A percentile compares a stretch with the other conserved stretches of the same genome.
Evolutionary conservation across 2,888 invertebrate genomes (phyloP).

Genomic region (Synanthedon myopaeformis): DNA sequence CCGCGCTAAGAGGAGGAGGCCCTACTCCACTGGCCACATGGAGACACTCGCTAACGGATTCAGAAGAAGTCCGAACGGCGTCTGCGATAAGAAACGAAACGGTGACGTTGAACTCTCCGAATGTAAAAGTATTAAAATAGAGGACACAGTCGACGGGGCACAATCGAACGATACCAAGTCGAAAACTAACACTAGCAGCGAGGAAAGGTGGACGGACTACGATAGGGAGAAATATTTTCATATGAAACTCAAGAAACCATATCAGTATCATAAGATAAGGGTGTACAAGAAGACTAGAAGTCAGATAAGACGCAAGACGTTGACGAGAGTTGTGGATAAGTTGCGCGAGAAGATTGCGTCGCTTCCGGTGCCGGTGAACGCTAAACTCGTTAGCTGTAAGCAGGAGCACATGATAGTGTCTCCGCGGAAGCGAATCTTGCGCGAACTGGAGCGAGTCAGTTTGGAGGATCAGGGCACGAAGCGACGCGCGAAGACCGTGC

Average conservation of each 20-base stretch:
- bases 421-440: conserved; percentile 84
- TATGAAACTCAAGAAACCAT: conserved; percentile 66
- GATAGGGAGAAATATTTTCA: conserved; percentile 59
- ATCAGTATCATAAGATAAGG: conserved; percentile 62
- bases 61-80: conserved; percentile 12
- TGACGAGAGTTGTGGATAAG: conserved; percentile 39
- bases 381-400: conserved; percentile 53
- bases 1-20: conserved; percentile 75
- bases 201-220: conserved; percentile 42
- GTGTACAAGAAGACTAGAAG: conserved; percentile 58
- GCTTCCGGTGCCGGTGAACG: conserved; percentile 50
- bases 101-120: conserved; percentile 36
- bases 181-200: conserved; percentile 24
- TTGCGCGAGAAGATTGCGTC: conserved; percentile 49
- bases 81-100: conserved; percentile 36
- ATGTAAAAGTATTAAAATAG: conserved; percentile 17
- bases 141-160: conserved; percentile 38
- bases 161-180: conserved; percentile 13
- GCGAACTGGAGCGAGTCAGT: conserved; percentile 83
- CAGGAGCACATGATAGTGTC: conserved; percentile 76
- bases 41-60: conserved; percentile 27
- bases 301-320: conserved; percentile 34
- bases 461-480: conserved; percentile 76
- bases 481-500: conserved; percentile 65
- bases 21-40: conserved; percentile 61